Evolutionary conservation across 2,797 vertebrate genomes (phyloP).

Genomic region (Lateolabrax maculatus): DNA sequence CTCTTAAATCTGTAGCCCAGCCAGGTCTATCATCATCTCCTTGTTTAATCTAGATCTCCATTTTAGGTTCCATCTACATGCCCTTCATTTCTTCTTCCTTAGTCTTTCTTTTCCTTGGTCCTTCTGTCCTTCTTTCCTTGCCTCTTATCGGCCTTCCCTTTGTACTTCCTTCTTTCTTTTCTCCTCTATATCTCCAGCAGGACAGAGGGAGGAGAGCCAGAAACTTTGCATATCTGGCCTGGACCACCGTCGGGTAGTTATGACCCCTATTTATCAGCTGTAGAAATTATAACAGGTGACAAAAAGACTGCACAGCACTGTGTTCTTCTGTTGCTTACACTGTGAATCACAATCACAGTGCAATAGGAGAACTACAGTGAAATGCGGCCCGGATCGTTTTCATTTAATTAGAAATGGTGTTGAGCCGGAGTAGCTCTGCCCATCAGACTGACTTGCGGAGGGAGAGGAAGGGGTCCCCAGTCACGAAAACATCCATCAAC

Average conservation of each 20-base stretch:
- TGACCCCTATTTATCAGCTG: slow-evolving; percentile 52
- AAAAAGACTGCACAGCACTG: slow-evolving; percentile 39
- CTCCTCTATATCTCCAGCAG: slow-evolving; percentile 4
- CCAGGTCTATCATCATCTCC: slow-evolving; percentile 23
- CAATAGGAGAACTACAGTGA: slow-evolving; percentile 19
- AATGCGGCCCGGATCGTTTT: slow-evolving; percentile 50
- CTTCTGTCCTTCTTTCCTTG: background rate
- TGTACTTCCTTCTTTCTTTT: slow-evolving; percentile 13
- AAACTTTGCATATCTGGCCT: slow-evolving; percentile 58
- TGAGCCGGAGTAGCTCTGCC: slow-evolving; percentile 27
- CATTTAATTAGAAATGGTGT: slow-evolving; percentile 63
- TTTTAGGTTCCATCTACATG: background rate
- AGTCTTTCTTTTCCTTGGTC: background rate
- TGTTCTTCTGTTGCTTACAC: slow-evolving; percentile 27
- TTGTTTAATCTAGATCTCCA: slow-evolving; percentile 15
- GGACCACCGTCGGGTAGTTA: slow-evolving; percentile 36
- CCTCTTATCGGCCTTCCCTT: background rate
- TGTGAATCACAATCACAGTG: slow-evolving; percentile 45
- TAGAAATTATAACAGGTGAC: slow-evolving; percentile 46
- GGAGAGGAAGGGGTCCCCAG: background rate
- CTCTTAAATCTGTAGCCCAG: slow-evolving; percentile 26
- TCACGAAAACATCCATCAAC: slow-evolving; percentile 40
- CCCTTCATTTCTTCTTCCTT: background rate
- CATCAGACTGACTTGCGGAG: slow-evolving; percentile 21
- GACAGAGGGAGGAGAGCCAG: slow-evolving; percentile 16